Conservation (phyloP, 2,797 vertebrate genomes). For the Spheniscus humboldti region DNA sequence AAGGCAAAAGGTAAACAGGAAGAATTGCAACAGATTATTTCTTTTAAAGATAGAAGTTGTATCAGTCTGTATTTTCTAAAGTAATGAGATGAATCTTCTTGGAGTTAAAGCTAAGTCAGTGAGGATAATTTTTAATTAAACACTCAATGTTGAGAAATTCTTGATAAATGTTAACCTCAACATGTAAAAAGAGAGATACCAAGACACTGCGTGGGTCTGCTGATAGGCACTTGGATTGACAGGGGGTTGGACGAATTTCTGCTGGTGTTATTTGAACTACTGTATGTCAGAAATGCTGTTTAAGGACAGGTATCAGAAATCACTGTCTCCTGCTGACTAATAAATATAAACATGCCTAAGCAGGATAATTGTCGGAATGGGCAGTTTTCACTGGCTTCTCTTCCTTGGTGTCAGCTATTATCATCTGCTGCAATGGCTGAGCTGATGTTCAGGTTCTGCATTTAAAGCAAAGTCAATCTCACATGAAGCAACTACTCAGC, state of each 20-base stretch:
- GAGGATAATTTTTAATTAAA: background rate
- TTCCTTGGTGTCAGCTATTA: background rate
- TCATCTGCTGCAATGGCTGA: rapidly evolving
- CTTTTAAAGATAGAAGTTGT: background rate
- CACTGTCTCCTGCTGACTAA: background rate
- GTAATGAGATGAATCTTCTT: background rate
- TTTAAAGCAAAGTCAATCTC: background rate
- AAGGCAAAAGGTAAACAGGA: conserved; percentile 88
- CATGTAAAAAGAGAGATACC: background rate
- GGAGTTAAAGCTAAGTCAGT: background rate
- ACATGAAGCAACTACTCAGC: background rate
- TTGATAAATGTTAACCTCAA: background rate
- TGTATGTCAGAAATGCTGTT: background rate
- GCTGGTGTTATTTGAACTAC: background rate
- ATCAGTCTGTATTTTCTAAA: background rate
- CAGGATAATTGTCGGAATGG: background rate
- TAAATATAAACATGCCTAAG: background rate
- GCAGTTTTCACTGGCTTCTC: background rate
- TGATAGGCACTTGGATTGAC: background rate
- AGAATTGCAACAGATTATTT: background rate
- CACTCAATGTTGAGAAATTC: background rate
- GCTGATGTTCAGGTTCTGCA: background rate
- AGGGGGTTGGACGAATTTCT: background rate
- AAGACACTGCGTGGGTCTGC: background rate
- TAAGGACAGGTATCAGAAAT: background rate